A percentile compares a stretch with the other conserved stretches of the same genome.
Conservation (phyloP, 2,797 vertebrate species). For the Hylomyscus alleni region DNA sequence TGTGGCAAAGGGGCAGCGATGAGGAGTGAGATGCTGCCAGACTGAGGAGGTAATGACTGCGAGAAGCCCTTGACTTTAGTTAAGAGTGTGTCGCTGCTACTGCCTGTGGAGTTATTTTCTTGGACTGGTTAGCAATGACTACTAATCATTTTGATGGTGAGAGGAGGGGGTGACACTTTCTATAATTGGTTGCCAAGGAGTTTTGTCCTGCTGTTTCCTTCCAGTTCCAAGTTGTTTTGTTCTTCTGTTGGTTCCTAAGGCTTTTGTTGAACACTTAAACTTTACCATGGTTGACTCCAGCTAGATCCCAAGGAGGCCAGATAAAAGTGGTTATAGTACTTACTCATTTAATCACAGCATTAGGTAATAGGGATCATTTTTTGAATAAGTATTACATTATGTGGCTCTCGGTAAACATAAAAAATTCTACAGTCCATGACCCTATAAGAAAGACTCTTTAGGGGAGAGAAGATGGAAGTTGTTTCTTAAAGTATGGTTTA, state of each 20-base stretch:
- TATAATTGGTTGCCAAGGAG: neutral
- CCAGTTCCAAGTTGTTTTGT: neutral
- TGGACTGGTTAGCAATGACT: conserved; percentile 28
- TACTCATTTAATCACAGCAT: conserved; percentile 2
- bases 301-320: neutral
- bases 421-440: neutral
- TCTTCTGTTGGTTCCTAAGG: neutral
- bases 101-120: neutral
- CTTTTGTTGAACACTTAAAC: conserved; percentile 2
- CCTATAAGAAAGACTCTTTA: conserved; percentile 10
- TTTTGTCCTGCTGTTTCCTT: conserved; percentile 37
- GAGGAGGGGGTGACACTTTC: neutral
- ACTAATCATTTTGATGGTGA: conserved; percentile 18
- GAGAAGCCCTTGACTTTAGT: neutral
- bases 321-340: neutral
- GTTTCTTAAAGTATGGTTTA: conserved; percentile 4
- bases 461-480: conserved; percentile 7
- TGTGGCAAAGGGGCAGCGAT: neutral
- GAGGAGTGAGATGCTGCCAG: neutral
- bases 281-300: neutral
- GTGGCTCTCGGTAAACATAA: conserved; percentile 41
- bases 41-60: neutral
- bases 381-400: neutral
- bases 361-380: conserved; percentile 28
- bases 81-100: neutral